Evolutionary conservation across 2,888 invertebrate genomes (phyloP).

Genomic region (Diploptera punctata): DNA sequence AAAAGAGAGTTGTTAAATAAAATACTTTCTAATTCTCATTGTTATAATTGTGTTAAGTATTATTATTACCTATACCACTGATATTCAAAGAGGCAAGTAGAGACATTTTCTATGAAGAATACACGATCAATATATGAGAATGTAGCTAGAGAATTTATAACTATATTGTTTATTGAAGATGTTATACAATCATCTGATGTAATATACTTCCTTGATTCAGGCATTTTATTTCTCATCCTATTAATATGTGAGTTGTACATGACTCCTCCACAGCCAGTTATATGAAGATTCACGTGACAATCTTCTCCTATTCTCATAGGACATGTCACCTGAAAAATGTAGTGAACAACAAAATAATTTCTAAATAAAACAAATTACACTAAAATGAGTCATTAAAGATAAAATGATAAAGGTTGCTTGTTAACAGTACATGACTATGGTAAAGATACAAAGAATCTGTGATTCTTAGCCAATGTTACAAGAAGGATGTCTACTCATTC

Average conservation of each 20-base stretch:
- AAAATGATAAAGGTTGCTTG: too few relatives aligned
- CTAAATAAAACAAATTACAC: too few relatives aligned
- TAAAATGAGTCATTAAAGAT: too few relatives aligned
- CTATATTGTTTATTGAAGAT: background rate
- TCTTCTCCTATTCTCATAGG: background rate
- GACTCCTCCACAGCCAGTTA: background rate
- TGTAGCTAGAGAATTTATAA: background rate
- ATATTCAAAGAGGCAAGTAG: background rate
- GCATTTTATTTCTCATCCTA: background rate
- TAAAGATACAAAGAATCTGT: too few relatives aligned
- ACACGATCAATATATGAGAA: background rate
- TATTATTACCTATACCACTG: background rate
- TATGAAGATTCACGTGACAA: background rate
- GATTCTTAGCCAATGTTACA: too few relatives aligned
- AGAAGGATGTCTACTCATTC: too few relatives aligned
- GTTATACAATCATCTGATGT: background rate
- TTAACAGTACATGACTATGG: too few relatives aligned
- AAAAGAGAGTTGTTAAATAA: too few relatives aligned
- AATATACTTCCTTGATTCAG: background rate
- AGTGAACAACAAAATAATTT: background rate
- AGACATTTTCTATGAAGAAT: constrained; percentile 3
- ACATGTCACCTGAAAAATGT: background rate
- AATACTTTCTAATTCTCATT: too few relatives aligned
- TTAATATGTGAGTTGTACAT: background rate
- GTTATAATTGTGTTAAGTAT: too few relatives aligned